Evolutionary conservation across 2,888 invertebrate species (phyloP).

Genomic region (Tolmerus cingulatus): DNA sequence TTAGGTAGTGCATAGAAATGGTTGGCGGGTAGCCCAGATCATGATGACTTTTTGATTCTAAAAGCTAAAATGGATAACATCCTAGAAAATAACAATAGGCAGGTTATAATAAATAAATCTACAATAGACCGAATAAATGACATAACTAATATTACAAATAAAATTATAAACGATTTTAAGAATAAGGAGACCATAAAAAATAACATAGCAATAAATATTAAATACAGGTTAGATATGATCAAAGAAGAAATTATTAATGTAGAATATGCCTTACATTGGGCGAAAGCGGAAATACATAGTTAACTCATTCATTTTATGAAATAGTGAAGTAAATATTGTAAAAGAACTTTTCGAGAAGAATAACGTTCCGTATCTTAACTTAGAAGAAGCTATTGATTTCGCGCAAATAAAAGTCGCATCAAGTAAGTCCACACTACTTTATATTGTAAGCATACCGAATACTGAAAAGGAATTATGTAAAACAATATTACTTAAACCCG

Average conservation of each 20-base stretch:
- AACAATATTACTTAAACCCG: too few species aligned
- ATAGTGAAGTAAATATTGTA: not conserved
- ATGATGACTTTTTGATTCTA: constrained; percentile 13
- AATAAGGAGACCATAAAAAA: not conserved
- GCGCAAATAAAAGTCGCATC: too few species aligned
- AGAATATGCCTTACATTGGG: not conserved
- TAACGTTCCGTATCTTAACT: not conserved
- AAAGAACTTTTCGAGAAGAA: constrained; percentile 8
- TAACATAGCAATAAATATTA: not conserved
- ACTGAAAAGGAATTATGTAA: too few species aligned
- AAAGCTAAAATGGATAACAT: constrained; percentile 7
- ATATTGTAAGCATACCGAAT: too few species aligned
- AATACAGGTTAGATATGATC: not conserved
- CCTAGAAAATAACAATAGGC: constrained; percentile 18
- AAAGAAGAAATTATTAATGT: constrained; percentile 12
- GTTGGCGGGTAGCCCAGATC: not conserved
- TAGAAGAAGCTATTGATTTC: not conserved
- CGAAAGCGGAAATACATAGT: constrained; percentile 1
- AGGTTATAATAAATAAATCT: not conserved
- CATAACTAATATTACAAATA: not conserved
- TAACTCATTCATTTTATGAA: constrained; percentile 1
- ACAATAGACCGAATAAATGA: not conserved
- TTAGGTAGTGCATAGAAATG: constrained; percentile 12
- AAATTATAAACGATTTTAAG: not conserved
- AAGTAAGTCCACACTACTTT: too few species aligned